Conservation (phyloP, 1,140 invertebrate genomes). For the Drosophila parvula region DNA sequence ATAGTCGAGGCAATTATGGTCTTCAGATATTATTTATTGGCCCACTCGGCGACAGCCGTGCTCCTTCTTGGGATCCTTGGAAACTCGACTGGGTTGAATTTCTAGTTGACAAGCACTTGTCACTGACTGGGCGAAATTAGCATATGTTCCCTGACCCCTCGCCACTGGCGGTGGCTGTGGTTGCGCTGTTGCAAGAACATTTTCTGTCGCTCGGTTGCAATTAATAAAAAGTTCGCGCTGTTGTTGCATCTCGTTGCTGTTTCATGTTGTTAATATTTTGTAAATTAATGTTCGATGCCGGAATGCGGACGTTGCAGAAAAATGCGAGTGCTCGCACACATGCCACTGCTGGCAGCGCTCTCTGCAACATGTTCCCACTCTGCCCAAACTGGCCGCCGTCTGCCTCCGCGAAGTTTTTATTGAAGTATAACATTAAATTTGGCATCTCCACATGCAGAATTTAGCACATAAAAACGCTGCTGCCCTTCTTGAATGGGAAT, state of each 20-base stretch:
- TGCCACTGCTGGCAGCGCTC: conserved; percentile 15
- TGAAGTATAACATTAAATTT: conserved; percentile 80
- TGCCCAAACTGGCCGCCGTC: conserved; percentile 34
- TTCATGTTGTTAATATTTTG: conserved; percentile 79
- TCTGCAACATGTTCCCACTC: conserved; percentile 53
- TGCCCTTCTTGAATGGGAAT: conserved; percentile 13
- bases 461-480: conserved; percentile 50
- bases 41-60: conserved; percentile 26
- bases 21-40: conserved; percentile 70
- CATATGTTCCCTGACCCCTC: conserved; percentile 15
- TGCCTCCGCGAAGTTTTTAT: conserved; percentile 68
- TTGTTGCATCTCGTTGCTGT: conserved; percentile 48
- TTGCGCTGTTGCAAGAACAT: conserved; percentile 41
- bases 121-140: conserved; percentile 57
- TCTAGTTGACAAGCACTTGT: conserved; percentile 69
- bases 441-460: conserved; percentile 62
- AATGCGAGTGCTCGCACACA: conserved; percentile 12
- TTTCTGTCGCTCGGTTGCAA: conserved; percentile 74
- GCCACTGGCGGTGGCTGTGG: conserved; percentile 25
- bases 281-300: conserved; percentile 80
- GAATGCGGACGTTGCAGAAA: conserved; percentile 70
- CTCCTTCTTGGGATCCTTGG: conserved; percentile 24
- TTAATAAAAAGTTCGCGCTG: conserved; percentile 77
- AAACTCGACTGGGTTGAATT: conserved; percentile 14
- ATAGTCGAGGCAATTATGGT: conserved; percentile 1